Base-by-base conservation (phyloP, 1,140 invertebrate species). In the Atta cephalotes region DNA sequence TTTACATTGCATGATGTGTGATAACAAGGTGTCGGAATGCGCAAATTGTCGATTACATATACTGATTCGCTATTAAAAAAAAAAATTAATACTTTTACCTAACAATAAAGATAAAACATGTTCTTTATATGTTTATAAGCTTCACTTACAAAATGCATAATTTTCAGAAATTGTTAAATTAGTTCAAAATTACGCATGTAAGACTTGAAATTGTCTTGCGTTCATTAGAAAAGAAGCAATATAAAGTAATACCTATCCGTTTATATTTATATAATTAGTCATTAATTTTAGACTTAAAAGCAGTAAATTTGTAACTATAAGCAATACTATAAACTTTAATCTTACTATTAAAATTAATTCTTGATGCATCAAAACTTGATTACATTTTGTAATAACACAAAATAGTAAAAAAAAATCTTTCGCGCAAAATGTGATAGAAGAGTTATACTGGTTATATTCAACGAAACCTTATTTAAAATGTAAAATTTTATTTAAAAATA, bases 1-100 rank as follows among this genome's bases (percentile, higher is more conserved):
- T 80, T 39, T 72, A 87, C 85, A 85, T 62, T 49, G 71, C 49
- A 62, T 65, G 28, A 82, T 45, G 65, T 74, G 53, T 65, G 62
- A 60, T 72, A 60, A 72, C 14, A 71, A 49, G n/a, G 18, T 25
- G 18, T 72, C 12, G n/a, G 25, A 62, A 80, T 80, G 25, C 35
- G 39, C 18, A 74, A 74, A 60, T 35, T 60, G 3, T 53, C 25
- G 2, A 58, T 72, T 82, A 60, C 18, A 81, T 58, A 45, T 35
- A 10, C n/a, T 58, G 16, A 58, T 35, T 81, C 16, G 2, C 14
- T 71, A 45, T 58, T 72, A 9, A 45, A 9, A 81, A 72, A 71
- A 21, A 72, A 72, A 51, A 39, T 25, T 21, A 7, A 66, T 16
- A 79, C 4, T 68, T 31, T 2, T 68, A 2, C 21, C 3, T 68